phyloP scores from a whole-genome alignment of 2,888 invertebrate genomes.

The Zygaena filipendulae region DNA sequence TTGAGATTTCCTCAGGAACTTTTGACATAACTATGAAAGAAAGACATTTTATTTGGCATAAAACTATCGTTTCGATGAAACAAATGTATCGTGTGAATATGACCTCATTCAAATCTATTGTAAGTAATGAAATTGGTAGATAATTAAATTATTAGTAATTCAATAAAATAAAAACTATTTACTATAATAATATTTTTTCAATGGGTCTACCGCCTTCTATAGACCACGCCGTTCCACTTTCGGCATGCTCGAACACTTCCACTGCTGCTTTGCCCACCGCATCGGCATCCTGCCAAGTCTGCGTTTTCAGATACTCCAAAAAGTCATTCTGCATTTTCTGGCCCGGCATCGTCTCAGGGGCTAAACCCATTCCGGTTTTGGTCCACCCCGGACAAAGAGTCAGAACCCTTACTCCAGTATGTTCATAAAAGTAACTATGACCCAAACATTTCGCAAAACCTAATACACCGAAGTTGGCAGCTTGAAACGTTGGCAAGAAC shows the following conservation, averaged over 20 bases:
- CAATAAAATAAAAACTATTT: constrained; percentile 2
- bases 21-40: too few relatives aligned
- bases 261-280: constrained; percentile 16
- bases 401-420: constrained; percentile 41
- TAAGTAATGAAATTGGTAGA: too few relatives aligned
- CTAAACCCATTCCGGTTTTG: too few relatives aligned
- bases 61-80: too few relatives aligned
- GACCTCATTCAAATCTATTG: too few relatives aligned
- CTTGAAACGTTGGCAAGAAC: constrained; percentile 67
- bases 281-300: constrained; percentile 18
- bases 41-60: too few relatives aligned
- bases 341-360: constrained; percentile 1
- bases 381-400: constrained; percentile 59
- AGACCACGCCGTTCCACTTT: constrained; percentile 51
- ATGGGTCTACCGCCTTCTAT: constrained; percentile 33
- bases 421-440: constrained; percentile 33
- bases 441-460: constrained; percentile 53
- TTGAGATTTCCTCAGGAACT: too few relatives aligned
- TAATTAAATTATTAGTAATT: too few relatives aligned
- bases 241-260: constrained; percentile 23
- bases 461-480: constrained; percentile 68
- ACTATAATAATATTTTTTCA: constrained; percentile 22
- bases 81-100: too few relatives aligned
- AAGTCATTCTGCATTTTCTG: constrained; percentile 9
- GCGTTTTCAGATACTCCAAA: constrained; percentile 14